These are phyloP conservation scores for Carduelis carduelis DNA, from an alignment of 2,797 vertebrate genomes.

Conservation along the genomic window DNA sequence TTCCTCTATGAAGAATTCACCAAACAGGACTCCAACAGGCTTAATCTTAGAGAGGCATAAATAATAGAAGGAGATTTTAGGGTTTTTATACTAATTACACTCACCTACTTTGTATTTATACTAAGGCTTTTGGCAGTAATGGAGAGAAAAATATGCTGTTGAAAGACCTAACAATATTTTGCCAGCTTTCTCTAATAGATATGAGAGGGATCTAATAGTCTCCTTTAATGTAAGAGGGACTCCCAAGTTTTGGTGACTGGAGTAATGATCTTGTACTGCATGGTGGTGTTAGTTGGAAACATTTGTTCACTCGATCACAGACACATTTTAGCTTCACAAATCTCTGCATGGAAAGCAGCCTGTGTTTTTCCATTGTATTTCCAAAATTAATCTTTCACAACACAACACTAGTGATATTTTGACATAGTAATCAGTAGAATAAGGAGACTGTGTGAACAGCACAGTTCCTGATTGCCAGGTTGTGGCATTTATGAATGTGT, in stretches of 20 bases:
- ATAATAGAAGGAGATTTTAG: not conserved
- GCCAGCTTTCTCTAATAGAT: not conserved
- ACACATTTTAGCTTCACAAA: not conserved
- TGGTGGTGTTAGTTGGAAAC: not conserved
- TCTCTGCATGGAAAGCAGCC: not conserved
- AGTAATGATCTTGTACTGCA: not conserved
- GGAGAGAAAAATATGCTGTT: not conserved
- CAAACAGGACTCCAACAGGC: not conserved
- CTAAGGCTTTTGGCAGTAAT: not conserved
- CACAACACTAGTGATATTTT: not conserved
- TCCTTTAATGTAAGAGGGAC: not conserved
- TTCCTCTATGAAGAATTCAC: not conserved
- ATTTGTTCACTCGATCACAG: not conserved
- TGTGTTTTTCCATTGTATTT: not conserved
- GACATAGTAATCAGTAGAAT: not conserved
- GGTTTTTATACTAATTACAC: not conserved
- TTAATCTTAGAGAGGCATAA: not conserved
- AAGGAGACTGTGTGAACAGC: not conserved
- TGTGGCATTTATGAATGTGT: not conserved
- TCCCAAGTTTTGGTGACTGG: not conserved
- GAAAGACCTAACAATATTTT: not conserved
- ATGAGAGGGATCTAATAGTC: not conserved
- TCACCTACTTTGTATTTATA: not conserved
- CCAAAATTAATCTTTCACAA: not conserved
- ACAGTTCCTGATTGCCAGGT: not conserved